Evolutionary conservation across 2,113 vertebrate species (phyloP), one percentile per base, ranked within the genome.

Genomic region (Nerophis lumbriciformis): DNA sequence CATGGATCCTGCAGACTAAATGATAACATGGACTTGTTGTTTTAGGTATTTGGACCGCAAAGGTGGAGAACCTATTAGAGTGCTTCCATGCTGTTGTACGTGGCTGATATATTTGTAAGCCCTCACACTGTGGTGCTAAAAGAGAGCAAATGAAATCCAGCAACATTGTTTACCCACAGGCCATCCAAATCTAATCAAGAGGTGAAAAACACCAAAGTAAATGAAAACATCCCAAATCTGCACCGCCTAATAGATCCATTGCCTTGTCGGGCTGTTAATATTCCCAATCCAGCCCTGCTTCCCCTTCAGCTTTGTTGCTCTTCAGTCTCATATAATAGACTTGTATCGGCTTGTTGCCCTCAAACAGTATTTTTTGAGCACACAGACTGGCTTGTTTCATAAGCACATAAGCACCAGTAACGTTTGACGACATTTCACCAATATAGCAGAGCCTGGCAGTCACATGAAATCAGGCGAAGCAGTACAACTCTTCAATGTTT

Each of bases 201-300:
- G 59, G 70, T 75, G 77, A 84, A 78, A 79, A 79, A 81, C 47
- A 15, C 53, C 65, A 53, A 72, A 77, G 72, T 75, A 81, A 89
- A 83, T 80, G 73, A 78, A 84, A 85, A 81, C 2, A 44, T 71
- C 72, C 78, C 80, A 78, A 79, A 84, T 86, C 80, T 79, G 42
- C 79, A 57, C 74, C 61, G 53, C 54, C 13, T 78, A 87, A 83
- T 79, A 77, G 73, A 85, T 88, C 78, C 83, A 72, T 87, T 71
- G 61, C 68, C 57, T 83, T 79, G 73, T 85, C 69, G 74, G 72
- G 69, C 62, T 64, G 71, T 73, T 83, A 79, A 84, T 82, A 80
- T 84, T 72, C 76, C 82, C 71, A 79, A 71, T 68, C 39, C 57
- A 73, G 78, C 15, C 15, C 7, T 15, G 73, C 73, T 71, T 82